A percentile compares a stretch with the other conserved stretches of the same genome.
These are phyloP conservation scores for Numenius phaeopus DNA, from an alignment of 2,797 vertebrate species.

Conservation along the genomic window DNA sequence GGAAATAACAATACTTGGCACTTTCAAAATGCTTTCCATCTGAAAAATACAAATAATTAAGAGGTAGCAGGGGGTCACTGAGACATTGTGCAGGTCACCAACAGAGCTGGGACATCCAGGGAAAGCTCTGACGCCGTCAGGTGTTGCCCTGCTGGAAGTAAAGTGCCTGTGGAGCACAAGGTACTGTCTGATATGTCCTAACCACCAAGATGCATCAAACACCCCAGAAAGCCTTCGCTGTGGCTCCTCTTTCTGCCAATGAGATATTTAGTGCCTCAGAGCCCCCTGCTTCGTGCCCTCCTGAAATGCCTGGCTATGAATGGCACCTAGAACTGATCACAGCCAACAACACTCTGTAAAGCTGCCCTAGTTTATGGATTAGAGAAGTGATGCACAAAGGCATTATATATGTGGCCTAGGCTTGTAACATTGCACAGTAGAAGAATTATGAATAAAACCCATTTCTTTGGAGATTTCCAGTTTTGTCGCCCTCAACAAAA, in stretches of 20 bases:
- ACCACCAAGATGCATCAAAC: neutral
- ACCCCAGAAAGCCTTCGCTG: neutral
- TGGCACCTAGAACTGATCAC: neutral
- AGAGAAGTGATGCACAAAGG: slow-evolving; percentile 14
- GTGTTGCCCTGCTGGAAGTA: neutral
- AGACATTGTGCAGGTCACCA: neutral
- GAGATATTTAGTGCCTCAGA: neutral
- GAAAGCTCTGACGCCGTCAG: neutral
- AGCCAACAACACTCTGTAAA: neutral
- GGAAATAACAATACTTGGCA: neutral
- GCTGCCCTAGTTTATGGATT: neutral
- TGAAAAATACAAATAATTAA: neutral
- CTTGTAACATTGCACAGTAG: neutral
- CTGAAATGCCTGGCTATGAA: neutral
- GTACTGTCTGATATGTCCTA: neutral
- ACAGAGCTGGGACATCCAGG: neutral
- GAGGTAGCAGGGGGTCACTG: accelerated
- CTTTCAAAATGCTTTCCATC: neutral
- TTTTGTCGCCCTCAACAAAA: slow-evolving; percentile 42
- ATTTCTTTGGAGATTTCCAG: slow-evolving; percentile 37
- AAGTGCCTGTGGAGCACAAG: neutral
- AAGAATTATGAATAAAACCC: slow-evolving; percentile 47
- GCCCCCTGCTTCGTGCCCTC: accelerated
- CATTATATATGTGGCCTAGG: neutral
- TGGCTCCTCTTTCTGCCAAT: neutral